Percentiles rank a stretch among this genome's conserved stretches.
These are phyloP conservation scores for Caenorhabditis drosophilae DNA, from an alignment of 2,888 invertebrate genomes.

Conservation along the genomic window DNA sequence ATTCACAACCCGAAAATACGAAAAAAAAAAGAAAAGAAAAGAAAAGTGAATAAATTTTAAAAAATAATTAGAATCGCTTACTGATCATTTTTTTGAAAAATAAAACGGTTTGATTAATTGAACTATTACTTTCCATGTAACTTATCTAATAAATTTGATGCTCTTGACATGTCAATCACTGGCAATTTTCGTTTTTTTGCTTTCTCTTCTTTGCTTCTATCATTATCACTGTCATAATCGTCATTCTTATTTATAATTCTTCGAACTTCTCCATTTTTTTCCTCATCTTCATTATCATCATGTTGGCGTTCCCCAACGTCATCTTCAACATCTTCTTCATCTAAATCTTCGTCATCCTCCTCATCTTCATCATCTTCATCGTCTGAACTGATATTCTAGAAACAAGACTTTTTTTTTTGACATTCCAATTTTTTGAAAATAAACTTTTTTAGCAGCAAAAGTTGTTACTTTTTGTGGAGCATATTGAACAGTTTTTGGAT, in stretches of 20 bases:
- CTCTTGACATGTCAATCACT: neutral
- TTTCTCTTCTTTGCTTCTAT: neutral
- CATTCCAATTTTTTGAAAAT: neutral
- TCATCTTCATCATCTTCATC: neutral
- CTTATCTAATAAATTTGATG: conserved; percentile 1
- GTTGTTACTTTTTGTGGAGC: conserved; percentile 8
- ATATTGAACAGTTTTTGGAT: neutral
- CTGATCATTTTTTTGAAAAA: no score
- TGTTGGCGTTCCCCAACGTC: no score
- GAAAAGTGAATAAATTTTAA: no score
- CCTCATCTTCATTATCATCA: no score
- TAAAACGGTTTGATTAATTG: no score
- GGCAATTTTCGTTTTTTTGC: neutral
- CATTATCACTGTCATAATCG: neutral
- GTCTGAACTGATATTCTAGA: neutral
- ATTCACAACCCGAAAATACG: no score
- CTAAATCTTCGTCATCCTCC: no score
- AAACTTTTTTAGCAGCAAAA: neutral
- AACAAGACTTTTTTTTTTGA: neutral
- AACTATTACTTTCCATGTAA: neutral
- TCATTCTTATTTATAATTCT: no score
- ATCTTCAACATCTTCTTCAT: conserved; percentile 1
- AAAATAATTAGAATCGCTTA: no score
- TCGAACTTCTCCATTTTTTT: no score
- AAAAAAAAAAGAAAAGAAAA: no score